These are phyloP conservation scores for Diaprepes abbreviatus DNA, from an alignment of 2,888 invertebrate genomes.

Conservation along the genomic window DNA sequence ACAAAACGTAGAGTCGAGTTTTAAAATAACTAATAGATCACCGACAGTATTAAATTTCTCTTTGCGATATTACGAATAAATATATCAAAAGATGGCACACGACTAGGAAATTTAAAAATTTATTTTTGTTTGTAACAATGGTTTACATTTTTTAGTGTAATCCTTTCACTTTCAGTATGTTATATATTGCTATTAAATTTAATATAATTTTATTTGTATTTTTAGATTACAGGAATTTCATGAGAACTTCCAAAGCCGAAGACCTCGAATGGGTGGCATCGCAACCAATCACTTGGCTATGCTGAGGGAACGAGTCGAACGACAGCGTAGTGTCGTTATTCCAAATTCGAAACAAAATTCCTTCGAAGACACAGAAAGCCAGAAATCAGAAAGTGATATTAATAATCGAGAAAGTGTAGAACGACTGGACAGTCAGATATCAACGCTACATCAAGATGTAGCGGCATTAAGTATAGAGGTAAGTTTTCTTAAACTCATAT, in stretches of 20 bases:
- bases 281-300: slow-evolving; percentile 67
- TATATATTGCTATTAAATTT: not conserved
- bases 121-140: no score
- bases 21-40: no score
- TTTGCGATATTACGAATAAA: no score
- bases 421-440: slow-evolving; percentile 85
- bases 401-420: slow-evolving; percentile 71
- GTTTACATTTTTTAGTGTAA: no score
- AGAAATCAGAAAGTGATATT: slow-evolving; percentile 35
- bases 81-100: no score
- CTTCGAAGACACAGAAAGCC: slow-evolving; percentile 69
- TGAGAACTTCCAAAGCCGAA: slow-evolving; percentile 56
- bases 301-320: slow-evolving; percentile 77
- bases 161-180: no score
- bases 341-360: slow-evolving; percentile 72
- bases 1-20: no score
- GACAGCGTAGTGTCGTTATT: slow-evolving; percentile 74
- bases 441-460: slow-evolving; percentile 87
- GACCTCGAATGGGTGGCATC: slow-evolving; percentile 63
- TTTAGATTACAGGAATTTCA: slow-evolving; percentile 64
- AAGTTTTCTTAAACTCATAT: no score
- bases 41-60: no score
- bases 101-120: no score
- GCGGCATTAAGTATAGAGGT: slow-evolving; percentile 88
- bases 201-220: not conserved